These are phyloP conservation scores for Cinclus cinclus DNA, from an alignment of 2,113 vertebrate species.

Conservation along the genomic window DNA sequence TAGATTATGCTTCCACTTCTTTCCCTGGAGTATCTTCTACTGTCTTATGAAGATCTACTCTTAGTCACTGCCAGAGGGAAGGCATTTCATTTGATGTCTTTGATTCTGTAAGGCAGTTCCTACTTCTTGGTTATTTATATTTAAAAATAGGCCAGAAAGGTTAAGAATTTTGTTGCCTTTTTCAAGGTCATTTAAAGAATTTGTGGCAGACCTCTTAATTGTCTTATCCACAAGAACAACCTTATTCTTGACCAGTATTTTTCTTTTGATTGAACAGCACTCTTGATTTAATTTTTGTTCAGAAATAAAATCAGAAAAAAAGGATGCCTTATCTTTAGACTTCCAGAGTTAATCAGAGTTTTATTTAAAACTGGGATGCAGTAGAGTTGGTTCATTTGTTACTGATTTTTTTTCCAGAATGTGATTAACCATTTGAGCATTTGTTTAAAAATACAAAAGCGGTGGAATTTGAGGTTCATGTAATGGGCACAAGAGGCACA, in stretches of 20 bases:
- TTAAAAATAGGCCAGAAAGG: constrained; percentile 4
- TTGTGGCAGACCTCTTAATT: background rate
- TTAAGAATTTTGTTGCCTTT: background rate
- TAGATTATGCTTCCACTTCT: background rate
- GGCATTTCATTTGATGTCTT: constrained; percentile 2
- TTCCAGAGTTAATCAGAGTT: background rate
- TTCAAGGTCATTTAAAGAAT: background rate
- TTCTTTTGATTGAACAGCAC: background rate
- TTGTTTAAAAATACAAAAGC: background rate
- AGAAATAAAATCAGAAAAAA: background rate
- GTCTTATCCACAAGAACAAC: background rate
- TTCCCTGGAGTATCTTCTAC: constrained; percentile 5
- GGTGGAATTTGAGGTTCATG: background rate
- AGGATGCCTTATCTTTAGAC: background rate
- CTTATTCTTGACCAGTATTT: background rate
- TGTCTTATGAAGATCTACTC: constrained; percentile 1
- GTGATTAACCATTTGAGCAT: background rate
- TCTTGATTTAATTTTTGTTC: background rate
- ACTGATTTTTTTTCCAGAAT: background rate
- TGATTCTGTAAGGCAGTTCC: background rate
- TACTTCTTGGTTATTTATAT: background rate
- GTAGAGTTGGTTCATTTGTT: background rate
- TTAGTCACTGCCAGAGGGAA: constrained; percentile 41
- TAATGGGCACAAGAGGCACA: background rate
- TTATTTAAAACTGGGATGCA: background rate